These are phyloP conservation scores for Parapristionchus giblindavisi DNA, from an alignment of 2,888 invertebrate species.

Conservation along the genomic window DNA sequence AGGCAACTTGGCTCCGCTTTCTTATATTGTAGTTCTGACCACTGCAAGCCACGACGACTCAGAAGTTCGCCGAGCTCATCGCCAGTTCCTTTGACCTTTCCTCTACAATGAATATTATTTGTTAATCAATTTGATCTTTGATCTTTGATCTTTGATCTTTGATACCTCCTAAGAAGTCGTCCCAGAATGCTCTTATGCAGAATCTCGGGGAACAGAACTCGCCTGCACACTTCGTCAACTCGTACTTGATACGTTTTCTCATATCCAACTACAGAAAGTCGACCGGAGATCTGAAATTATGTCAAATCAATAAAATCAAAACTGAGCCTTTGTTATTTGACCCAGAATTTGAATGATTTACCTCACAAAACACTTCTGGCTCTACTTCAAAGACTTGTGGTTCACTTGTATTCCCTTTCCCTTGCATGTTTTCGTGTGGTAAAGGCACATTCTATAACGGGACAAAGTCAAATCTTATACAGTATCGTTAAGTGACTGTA, in stretches of 20 bases:
- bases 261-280: slow-evolving; percentile 18
- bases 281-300: slow-evolving; percentile 8
- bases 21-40: neutral
- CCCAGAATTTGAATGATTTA: too few relatives aligned
- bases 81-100: slow-evolving; percentile 18
- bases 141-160: neutral
- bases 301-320: too few relatives aligned
- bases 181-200: slow-evolving; percentile 25
- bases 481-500: too few relatives aligned
- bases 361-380: too few relatives aligned
- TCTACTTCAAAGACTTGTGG: too few relatives aligned
- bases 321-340: too few relatives aligned
- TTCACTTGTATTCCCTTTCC: too few relatives aligned
- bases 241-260: slow-evolving; percentile 12
- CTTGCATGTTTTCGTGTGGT: too few relatives aligned
- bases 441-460: too few relatives aligned
- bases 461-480: too few relatives aligned
- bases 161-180: slow-evolving; percentile 28
- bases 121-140: neutral
- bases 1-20: neutral
- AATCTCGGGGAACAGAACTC: neutral
- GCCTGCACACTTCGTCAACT: neutral
- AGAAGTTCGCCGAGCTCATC: slow-evolving; percentile 1
- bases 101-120: neutral
- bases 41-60: neutral